Evolutionary conservation across 2,113 vertebrate species (phyloP).

Genomic region (Progne subis): DNA sequence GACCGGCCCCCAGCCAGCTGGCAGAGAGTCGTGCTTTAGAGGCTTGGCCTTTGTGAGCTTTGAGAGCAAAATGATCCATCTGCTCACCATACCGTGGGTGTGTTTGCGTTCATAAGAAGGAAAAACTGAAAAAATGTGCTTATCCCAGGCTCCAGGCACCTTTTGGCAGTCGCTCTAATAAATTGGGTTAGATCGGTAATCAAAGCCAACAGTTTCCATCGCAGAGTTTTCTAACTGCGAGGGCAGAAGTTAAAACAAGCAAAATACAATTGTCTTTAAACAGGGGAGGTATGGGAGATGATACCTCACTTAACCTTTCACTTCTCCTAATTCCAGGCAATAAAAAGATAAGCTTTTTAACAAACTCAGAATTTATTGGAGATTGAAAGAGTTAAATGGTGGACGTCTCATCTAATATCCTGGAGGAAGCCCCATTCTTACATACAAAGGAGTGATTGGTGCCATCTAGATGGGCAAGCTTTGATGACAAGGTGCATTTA

Average conservation of each 20-base stretch:
- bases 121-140: conserved; percentile 34
- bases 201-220: conserved; percentile 32
- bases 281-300: not conserved
- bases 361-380: not conserved
- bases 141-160: conserved; percentile 12
- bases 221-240: not conserved
- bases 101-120: conserved; percentile 28
- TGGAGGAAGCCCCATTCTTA: not conserved
- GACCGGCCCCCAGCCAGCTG: conserved; percentile 28
- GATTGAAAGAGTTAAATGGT: not conserved
- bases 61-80: conserved; percentile 49
- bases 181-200: not conserved
- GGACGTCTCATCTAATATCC: not conserved
- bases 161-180: conserved; percentile 45
- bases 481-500: not conserved
- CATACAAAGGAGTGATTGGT: not conserved
- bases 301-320: not conserved
- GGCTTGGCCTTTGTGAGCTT: not conserved
- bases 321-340: not conserved
- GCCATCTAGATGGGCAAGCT: not conserved
- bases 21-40: not conserved
- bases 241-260: not conserved
- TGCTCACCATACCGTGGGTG: conserved; percentile 30
- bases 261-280: not conserved
- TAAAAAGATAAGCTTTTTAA: not conserved